Conservation (phyloP, 2,797 vertebrate genomes). For the Remorina albescens region DNA sequence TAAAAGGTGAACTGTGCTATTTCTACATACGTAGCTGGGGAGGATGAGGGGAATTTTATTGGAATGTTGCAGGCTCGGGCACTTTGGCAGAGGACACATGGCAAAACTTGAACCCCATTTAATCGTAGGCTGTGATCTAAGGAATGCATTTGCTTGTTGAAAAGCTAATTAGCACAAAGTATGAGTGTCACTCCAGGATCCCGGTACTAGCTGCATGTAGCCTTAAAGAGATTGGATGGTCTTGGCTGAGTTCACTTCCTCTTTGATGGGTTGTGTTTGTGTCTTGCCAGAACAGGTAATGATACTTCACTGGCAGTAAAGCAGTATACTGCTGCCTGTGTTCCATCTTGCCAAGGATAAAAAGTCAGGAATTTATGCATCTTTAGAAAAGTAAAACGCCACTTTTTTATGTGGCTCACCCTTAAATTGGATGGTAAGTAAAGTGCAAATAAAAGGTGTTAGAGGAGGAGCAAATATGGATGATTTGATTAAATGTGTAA, state of each 20-base stretch:
- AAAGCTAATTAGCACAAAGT: slow-evolving; percentile 78
- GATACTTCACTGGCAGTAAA: slow-evolving; percentile 61
- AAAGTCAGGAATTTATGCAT: slow-evolving; percentile 32
- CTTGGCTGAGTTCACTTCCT: slow-evolving; percentile 70
- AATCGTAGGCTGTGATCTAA: slow-evolving; percentile 77
- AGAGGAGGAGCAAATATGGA: not conserved
- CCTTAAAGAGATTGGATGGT: slow-evolving; percentile 72
- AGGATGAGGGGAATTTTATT: slow-evolving; percentile 42
- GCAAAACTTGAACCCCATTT: slow-evolving; percentile 63
- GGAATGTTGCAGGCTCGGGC: slow-evolving; percentile 40
- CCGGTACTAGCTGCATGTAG: slow-evolving; percentile 70
- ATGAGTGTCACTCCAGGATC: slow-evolving; percentile 68
- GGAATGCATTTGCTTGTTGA: slow-evolving; percentile 75
- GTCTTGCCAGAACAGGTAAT: slow-evolving; percentile 77
- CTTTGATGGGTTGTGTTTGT: slow-evolving; percentile 69
- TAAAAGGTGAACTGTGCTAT: slow-evolving; percentile 5
- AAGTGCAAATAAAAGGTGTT: slow-evolving; percentile 9
- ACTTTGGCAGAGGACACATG: slow-evolving; percentile 54
- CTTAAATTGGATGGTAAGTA: slow-evolving; percentile 17
- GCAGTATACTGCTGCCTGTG: slow-evolving; percentile 50
- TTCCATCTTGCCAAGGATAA: slow-evolving; percentile 50
- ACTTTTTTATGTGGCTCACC: slow-evolving; percentile 29
- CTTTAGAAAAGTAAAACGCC: slow-evolving; percentile 27
- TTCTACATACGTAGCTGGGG: slow-evolving; percentile 21
- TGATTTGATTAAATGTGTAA: slow-evolving; percentile 17